Evolutionary conservation across 2,113 vertebrate genomes (phyloP).

Genomic region (Trogon melanurus): DNA sequence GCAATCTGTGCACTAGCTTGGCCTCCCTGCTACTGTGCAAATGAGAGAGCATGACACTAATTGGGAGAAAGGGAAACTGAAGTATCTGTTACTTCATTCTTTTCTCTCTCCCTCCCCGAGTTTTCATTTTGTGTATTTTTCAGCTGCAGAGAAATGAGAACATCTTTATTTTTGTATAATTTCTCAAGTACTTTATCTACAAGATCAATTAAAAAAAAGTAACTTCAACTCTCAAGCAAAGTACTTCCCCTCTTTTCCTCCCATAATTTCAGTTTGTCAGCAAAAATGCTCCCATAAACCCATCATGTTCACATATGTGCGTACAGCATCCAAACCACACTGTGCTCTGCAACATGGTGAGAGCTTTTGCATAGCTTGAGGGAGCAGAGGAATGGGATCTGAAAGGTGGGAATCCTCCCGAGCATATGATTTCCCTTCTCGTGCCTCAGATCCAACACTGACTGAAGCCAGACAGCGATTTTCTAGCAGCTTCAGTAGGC

Average conservation of each 20-base stretch:
- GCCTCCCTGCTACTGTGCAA: neutral
- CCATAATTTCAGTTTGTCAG: conserved; percentile 53
- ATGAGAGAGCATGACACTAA: neutral
- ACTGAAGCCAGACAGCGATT: neutral
- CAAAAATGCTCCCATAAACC: conserved; percentile 28
- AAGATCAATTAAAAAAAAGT: conserved; percentile 7
- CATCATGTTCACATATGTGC: conserved; percentile 36
- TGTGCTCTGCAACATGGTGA: neutral
- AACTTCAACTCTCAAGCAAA: conserved; percentile 7
- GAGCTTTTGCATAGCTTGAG: conserved; percentile 3
- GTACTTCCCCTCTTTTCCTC: neutral
- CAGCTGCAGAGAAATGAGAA: conserved; percentile 20
- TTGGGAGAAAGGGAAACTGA: neutral
- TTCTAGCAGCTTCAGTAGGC: neutral
- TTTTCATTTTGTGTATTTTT: neutral
- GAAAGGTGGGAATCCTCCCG: conserved; percentile 28
- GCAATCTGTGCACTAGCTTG: neutral
- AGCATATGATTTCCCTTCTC: neutral
- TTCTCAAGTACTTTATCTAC: conserved; percentile 1
- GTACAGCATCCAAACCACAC: conserved; percentile 22
- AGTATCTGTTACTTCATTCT: neutral
- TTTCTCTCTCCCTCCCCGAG: neutral
- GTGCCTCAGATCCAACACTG: neutral
- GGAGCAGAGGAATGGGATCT: neutral
- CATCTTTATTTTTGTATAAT: neutral